Base-by-base conservation (phyloP, 2,113 vertebrate genomes). In the Silurus meridionalis region DNA sequence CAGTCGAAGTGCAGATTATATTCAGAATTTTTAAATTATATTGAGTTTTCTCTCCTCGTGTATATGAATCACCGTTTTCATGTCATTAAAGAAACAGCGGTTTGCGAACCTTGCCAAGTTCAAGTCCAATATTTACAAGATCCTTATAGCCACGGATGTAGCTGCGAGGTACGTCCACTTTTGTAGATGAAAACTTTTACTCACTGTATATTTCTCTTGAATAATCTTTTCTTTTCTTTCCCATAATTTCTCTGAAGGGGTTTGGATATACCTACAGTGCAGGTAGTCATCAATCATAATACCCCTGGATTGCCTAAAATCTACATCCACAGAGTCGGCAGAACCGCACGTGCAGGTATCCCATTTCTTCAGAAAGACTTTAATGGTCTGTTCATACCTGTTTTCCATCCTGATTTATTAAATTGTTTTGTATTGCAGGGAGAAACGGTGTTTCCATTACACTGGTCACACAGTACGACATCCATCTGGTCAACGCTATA, bases 201-300 rank as follows among this genome's bases (percentile, higher is more conserved):
- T 63, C 5, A 37, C 37, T 37, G 37, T 37, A 37, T 37, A 37
- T 37, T 75, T 53, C 5, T 84, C 1, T 53, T 77, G 4, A 55
- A 25, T 77, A 1, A 23, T 23, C 1, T 85, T 19, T 55, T 82
- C 5, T 37, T 71, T 37, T 37, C 2, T 37, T 2, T 37, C 37
- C 37, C 17, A 50, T 66, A 21, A n/a, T 2, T 5, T 52, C 46
- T 1, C 17, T 0, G 25, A 78, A 99, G 98, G 87, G 98, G 98
- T 78, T 88, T 99, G 89, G 98, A 99, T 92, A 99, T 99, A 55
- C 98, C 98, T 0, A 93, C 97, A 0, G 98, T 99, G 0, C 98
- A 99, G 84, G 95, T 98, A 0, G 96, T 99, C 87, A 97, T 99
- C 87, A 99, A 99, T 88, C 97, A 99, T 89, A 99, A 99, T 94